Evolutionary conservation across 2,113 vertebrate genomes (phyloP), one percentile per base, ranked within the genome.

Genomic region (Tringa solitaria): DNA sequence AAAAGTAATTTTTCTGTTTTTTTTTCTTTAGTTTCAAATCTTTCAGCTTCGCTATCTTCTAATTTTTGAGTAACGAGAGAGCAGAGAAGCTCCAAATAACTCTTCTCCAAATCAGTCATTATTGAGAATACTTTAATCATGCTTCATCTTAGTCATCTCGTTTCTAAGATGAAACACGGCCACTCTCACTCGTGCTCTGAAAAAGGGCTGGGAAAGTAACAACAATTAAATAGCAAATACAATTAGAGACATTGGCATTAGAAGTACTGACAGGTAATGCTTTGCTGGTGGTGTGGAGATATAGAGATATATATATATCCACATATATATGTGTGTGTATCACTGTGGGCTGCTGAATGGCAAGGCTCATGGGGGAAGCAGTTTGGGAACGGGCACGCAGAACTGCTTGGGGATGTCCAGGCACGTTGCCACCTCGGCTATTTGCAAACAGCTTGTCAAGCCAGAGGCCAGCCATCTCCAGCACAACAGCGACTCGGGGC

Each of bases 61-160:
- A 17, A 57, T 83, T 81, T 82, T 67, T 70, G 51, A 64, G 43
- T 39, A 65, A 54, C 0, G 9, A 86, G 72, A 65, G 32, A 35
- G 53, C 78, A 76, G 56, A 89, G 89, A 86, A 84, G 56, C 88
- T 92, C 76, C 88, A 76, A 90, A 85, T 79, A 84, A 79, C 84
- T 72, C 4, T 32, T n/a, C 61, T 48, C 51, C 77, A 75, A 65
- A 91, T 90, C 83, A 95, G 85, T 81, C 91, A 64, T 89, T 84
- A 77, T 2, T 76, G 68, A 93, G 63, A 41, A 73, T 18, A 30
- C 43, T 94, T 95, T 30, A 80, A 87, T 84, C 69, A 77, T 0
- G 30, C 91, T 43, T 60, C 77, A 30, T 63, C 87, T 92, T 57
- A 74, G 32, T 43, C 95, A 33, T 67, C 82, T 84, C 67, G 69